These are phyloP conservation scores for Zapornia atra DNA, from an alignment of 2,113 vertebrate genomes.

Conservation along the genomic window DNA sequence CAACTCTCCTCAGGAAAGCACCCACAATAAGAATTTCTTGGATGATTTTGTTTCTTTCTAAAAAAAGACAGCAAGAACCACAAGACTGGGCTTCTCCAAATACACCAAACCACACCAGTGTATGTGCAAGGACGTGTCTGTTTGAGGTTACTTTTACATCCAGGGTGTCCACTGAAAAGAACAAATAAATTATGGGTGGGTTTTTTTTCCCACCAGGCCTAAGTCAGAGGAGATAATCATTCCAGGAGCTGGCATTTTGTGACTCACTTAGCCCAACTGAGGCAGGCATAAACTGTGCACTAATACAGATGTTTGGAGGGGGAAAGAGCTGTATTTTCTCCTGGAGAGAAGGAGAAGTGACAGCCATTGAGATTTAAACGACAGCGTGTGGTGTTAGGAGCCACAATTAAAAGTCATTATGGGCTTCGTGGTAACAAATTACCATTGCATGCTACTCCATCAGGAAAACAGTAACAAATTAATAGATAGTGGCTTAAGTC, in stretches of 20 bases:
- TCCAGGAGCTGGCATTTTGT: slow-evolving; percentile 25
- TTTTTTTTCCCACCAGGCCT: neutral
- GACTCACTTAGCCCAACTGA: neutral
- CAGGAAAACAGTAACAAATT: slow-evolving; percentile 52
- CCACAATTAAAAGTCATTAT: slow-evolving; percentile 62
- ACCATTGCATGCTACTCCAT: neutral
- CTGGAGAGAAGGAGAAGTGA: neutral
- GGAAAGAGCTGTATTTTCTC: slow-evolving; percentile 46
- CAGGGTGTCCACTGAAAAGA: neutral
- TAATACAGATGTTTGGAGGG: slow-evolving; percentile 53
- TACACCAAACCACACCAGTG: neutral
- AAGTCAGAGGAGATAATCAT: slow-evolving; percentile 37
- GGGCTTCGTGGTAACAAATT: slow-evolving; percentile 49
- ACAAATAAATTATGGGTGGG: neutral
- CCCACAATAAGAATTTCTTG: neutral
- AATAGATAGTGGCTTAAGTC: neutral
- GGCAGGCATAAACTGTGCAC: slow-evolving; percentile 32
- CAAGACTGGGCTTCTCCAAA: neutral
- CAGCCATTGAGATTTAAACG: slow-evolving; percentile 71
- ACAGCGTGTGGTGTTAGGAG: slow-evolving; percentile 41
- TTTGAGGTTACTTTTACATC: neutral
- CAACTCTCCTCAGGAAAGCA: neutral
- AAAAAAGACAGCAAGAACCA: neutral
- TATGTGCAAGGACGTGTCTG: neutral
- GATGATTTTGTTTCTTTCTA: neutral